Evolutionary conservation across 2,888 invertebrate genomes (phyloP).

Genomic region (Boloria selene): DNA sequence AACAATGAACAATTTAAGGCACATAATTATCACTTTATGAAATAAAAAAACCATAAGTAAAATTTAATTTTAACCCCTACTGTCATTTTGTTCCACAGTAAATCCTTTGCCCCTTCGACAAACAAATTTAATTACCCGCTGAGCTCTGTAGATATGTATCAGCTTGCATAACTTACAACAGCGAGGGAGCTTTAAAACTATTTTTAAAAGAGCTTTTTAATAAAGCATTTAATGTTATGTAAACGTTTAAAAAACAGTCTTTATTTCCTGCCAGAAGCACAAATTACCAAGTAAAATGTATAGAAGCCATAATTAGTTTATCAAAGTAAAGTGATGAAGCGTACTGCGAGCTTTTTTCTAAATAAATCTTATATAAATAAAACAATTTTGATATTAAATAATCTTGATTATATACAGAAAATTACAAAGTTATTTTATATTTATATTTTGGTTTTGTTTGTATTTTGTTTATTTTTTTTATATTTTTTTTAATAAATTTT

Average conservation of each 20-base stretch:
- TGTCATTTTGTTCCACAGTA: conserved; percentile 24
- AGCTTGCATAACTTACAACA: conserved; percentile 23
- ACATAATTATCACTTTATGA: conserved; percentile 12
- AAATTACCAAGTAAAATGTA: conserved; percentile 21
- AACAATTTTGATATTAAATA: too few relatives aligned
- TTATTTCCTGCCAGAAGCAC: conserved; percentile 30
- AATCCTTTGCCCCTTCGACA: conserved; percentile 38
- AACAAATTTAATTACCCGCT: conserved; percentile 47
- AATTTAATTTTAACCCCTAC: conserved; percentile 17
- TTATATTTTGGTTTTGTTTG: too few relatives aligned
- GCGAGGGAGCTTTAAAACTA: conserved; percentile 16
- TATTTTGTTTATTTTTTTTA: too few relatives aligned
- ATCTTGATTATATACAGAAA: too few relatives aligned
- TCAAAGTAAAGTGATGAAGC: conserved; percentile 20
- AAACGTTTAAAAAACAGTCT: conserved; percentile 28
- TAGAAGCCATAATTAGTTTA: conserved; percentile 22
- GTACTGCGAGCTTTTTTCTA: conserved; percentile 5
- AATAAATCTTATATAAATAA: too few relatives aligned
- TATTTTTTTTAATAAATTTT: too few relatives aligned
- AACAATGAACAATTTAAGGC: conserved; percentile 8
- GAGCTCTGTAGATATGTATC: conserved; percentile 35
- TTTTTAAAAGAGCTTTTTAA: conserved; percentile 15
- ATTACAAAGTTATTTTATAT: too few relatives aligned
- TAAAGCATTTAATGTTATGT: conserved; percentile 16
- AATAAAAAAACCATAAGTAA: conserved; percentile 1